Conservation (phyloP, 2,113 vertebrate genomes). For the Caracal caracal region DNA sequence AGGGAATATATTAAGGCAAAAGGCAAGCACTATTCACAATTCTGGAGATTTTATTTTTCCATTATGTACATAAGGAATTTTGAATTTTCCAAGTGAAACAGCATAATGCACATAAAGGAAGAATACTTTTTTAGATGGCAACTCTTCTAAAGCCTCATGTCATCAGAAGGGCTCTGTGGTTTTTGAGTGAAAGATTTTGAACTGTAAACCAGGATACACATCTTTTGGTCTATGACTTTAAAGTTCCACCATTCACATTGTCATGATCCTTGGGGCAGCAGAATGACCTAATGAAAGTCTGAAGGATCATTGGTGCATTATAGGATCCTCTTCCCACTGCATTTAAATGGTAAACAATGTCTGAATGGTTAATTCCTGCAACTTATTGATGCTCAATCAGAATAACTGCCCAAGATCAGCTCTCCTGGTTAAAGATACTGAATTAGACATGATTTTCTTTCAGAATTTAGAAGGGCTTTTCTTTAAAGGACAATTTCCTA, state of each 20-base stretch:
- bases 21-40: not conserved
- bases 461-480: not conserved
- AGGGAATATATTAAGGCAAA: not conserved
- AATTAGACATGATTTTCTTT: not conserved
- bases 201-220: not conserved
- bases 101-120: not conserved
- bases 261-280: not conserved
- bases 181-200: not conserved
- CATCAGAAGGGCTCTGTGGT: not conserved
- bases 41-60: not conserved
- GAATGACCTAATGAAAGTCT: not conserved
- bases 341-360: not conserved
- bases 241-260: rapidly evolving
- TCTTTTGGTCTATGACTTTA: not conserved
- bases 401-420: not conserved
- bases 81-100: not conserved
- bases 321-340: not conserved
- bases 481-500: not conserved
- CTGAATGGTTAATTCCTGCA: not conserved
- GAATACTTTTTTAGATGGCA: not conserved
- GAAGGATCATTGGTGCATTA: not conserved
- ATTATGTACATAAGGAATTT: not conserved
- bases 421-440: not conserved
- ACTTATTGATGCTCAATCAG: not conserved
- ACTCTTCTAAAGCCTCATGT: not conserved